A percentile compares a stretch with the other conserved stretches of the same genome.
phyloP scores from a whole-genome alignment of 1,140 invertebrate genomes.

The Calliphora vicina region DNA sequence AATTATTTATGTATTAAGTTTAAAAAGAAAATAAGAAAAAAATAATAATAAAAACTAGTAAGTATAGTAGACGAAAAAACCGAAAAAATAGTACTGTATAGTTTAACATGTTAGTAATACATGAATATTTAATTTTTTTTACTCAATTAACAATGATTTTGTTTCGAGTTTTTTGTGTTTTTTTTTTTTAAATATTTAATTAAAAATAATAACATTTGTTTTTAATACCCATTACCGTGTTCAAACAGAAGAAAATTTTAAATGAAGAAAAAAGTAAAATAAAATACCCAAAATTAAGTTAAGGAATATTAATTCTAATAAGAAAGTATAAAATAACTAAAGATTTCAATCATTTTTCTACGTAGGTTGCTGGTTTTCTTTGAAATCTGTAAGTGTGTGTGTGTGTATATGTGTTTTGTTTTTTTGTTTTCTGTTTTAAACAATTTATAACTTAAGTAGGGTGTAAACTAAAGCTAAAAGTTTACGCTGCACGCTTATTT shows the following conservation, averaged over 20 bases:
- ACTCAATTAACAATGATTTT: too few relatives aligned
- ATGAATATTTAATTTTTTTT: background rate
- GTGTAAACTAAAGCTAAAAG: constrained; percentile 64
- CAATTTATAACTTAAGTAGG: constrained; percentile 62
- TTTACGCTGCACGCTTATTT: constrained; percentile 64
- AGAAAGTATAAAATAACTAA: too few relatives aligned
- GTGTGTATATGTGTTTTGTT: background rate
- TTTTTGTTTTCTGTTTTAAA: constrained; percentile 37
- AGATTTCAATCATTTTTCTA: too few relatives aligned
- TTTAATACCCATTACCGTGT: background rate
- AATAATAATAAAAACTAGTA: background rate
- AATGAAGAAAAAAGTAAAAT: too few relatives aligned
- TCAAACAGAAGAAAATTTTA: background rate
- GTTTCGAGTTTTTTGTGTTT: too few relatives aligned
- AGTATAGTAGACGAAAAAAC: too few relatives aligned
- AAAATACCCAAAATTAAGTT: background rate
- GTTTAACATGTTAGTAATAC: constrained; percentile 5
- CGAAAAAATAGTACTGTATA: background rate
- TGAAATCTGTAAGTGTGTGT: background rate
- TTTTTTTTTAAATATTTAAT: too few relatives aligned
- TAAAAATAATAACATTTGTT: background rate
- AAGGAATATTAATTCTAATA: background rate
- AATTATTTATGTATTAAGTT: background rate
- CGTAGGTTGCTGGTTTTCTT: background rate
- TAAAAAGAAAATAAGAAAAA: background rate